Evolutionary conservation across 2,797 vertebrate genomes (phyloP).

Genomic region (Bufotes viridis): DNA sequence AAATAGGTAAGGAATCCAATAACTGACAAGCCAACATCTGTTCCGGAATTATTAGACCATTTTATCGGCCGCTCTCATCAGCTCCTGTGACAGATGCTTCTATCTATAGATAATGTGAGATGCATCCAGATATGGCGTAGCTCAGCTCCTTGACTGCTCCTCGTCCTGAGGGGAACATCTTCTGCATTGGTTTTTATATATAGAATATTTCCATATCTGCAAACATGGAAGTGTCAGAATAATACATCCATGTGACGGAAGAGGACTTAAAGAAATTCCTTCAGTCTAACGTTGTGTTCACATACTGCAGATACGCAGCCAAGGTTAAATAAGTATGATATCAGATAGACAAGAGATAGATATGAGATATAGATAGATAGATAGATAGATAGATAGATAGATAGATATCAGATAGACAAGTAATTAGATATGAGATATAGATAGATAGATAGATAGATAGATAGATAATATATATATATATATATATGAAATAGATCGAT

Average conservation of each 20-base stretch:
- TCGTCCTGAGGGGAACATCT: neutral
- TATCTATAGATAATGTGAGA: constrained; percentile 8
- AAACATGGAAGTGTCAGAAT: too few species aligned
- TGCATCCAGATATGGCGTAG: neutral
- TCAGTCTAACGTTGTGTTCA: too few species aligned
- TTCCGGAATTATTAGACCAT: constrained; percentile 9
- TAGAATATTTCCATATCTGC: neutral
- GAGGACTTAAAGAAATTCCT: too few species aligned
- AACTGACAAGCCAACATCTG: constrained; percentile 46
- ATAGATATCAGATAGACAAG: neutral
- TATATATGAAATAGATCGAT: neutral
- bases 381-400: constrained; percentile 2
- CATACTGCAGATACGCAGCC: too few species aligned
- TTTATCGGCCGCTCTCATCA: constrained; percentile 17
- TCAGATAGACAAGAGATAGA: too few species aligned
- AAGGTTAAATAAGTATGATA: too few species aligned
- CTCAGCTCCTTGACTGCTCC: neutral
- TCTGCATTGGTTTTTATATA: neutral
- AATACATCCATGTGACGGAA: too few species aligned
- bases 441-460: too few species aligned
- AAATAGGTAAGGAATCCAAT: constrained; percentile 3
- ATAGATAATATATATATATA: neutral
- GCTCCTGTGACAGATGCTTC: constrained; percentile 14
- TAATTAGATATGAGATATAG: neutral
- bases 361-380: neutral